Base-by-base conservation (phyloP, 2,888 invertebrate genomes). In the Nysson spinosus region DNA sequence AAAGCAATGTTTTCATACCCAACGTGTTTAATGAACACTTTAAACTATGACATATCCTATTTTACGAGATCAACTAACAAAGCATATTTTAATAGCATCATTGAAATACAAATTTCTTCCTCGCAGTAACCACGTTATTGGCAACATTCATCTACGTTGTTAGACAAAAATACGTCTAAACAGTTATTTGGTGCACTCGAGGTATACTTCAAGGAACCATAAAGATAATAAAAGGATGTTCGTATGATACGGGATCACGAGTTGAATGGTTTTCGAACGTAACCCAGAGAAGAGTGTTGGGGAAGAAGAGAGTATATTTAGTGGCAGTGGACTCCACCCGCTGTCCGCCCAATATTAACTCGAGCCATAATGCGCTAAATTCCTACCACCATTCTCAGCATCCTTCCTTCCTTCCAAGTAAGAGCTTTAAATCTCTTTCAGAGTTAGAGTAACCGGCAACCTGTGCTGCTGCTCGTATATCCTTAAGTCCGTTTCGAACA, bases 341-440 rank as follows among this genome's bases (percentile, higher is more conserved):
- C 79, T 80, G 83, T 83, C 83, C 83, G 79, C 79, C 83, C 83
- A 81, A 82, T 83, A 84, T 84, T 83, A 83, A 82, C 83, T 83
- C 79, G 78, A 72, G 77, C 78, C 77, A 80, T 84, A 84, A 83
- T 82, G 83, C 83, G 83, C 76, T 83, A 81, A 84, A 83, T 82
- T 83, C 78, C 79, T 78, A 79, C 77, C 75, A 77, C 79, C 78
- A 71, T 78, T 77, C 76, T 70, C 73, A 55, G 71, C 77, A 77
- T 78, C 80, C 77, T 80, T 74, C 72, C 70, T 75, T 77, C 72
- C 66, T 64, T 63, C 60, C 58, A 56, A 68, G 71, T 70, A 54
- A 69, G 71, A 69, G 70, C 71, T 76, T 82, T 77, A 80, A 82
- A 83, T 82, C 77, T 77, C 74, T 72, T 58, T 46, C 61, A 54